Evolutionary conservation across 2,113 vertebrate species (phyloP).

Genomic region (Taxidea taxus): DNA sequence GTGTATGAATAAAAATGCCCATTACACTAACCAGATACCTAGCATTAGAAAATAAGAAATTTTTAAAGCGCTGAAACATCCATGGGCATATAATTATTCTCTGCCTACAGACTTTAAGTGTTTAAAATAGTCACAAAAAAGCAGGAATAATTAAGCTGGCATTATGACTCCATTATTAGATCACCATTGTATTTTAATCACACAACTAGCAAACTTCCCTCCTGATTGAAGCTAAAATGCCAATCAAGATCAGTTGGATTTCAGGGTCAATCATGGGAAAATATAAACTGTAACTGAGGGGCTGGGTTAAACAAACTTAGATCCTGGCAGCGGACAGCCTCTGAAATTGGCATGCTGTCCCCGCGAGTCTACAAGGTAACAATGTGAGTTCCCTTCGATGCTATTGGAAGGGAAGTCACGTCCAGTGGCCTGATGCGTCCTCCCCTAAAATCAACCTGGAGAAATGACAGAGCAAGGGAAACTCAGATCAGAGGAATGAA

Average conservation of each 20-base stretch:
- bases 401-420: background rate
- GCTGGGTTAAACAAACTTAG: background rate
- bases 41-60: constrained; percentile 56
- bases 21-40: constrained; percentile 63
- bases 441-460: background rate
- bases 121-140: constrained; percentile 57
- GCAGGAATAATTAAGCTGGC: constrained; percentile 45
- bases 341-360: background rate
- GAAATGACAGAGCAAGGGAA: background rate
- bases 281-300: background rate
- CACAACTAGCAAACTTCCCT: background rate
- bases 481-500: background rate
- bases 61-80: constrained; percentile 45
- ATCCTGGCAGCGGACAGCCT: background rate
- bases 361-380: background rate
- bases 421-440: background rate
- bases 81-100: constrained; percentile 50
- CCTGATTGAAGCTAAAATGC: background rate
- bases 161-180: background rate
- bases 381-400: fast-evolving
- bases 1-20: constrained; percentile 60
- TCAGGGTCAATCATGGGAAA: background rate
- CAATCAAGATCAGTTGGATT: background rate
- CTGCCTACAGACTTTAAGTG: constrained; percentile 42
- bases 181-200: background rate